These are phyloP conservation scores for Macrophya annulata DNA, from an alignment of 2,888 invertebrate genomes.

Conservation along the genomic window DNA sequence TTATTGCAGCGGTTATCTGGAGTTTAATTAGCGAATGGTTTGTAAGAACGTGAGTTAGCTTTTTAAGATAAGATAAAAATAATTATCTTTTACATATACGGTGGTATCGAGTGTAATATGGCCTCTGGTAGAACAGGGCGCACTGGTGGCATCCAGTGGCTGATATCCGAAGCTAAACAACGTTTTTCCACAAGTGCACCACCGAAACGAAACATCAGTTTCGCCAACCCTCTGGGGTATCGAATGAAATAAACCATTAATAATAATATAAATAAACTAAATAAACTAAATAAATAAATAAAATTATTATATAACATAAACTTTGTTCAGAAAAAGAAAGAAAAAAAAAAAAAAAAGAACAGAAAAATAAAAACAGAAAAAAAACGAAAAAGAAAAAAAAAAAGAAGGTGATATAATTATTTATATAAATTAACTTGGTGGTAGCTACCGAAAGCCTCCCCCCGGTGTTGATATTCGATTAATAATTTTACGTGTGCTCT, in stretches of 20 bases:
- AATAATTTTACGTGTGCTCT: neutral
- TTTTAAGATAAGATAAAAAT: constrained; percentile 4
- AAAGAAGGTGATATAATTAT: constrained; percentile 17
- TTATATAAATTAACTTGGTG: constrained; percentile 17
- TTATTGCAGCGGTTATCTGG: constrained; percentile 1
- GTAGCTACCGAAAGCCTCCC: neutral
- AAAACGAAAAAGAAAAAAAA: neutral
- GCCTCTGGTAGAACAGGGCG: constrained; percentile 66
- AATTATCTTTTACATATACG: constrained; percentile 37
- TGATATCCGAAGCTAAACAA: constrained; percentile 65
- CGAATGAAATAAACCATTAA: constrained; percentile 32
- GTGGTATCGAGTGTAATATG: constrained; percentile 62
- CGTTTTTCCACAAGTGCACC: constrained; percentile 75
- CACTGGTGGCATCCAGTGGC: constrained; percentile 73
- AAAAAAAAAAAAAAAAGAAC: neutral
- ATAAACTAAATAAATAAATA: neutral
- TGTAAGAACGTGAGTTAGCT: constrained; percentile 15
- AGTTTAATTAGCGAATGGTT: constrained; percentile 6
- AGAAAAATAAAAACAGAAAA: neutral
- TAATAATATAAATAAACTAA: neutral
- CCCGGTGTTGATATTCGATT: constrained; percentile 1
- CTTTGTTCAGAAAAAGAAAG: neutral
- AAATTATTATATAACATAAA: constrained; percentile 2
- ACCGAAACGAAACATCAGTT: constrained; percentile 75
- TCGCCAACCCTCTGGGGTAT: constrained; percentile 62